Conservation (phyloP, 2,113 vertebrate genomes). For the Perca flavescens region DNA sequence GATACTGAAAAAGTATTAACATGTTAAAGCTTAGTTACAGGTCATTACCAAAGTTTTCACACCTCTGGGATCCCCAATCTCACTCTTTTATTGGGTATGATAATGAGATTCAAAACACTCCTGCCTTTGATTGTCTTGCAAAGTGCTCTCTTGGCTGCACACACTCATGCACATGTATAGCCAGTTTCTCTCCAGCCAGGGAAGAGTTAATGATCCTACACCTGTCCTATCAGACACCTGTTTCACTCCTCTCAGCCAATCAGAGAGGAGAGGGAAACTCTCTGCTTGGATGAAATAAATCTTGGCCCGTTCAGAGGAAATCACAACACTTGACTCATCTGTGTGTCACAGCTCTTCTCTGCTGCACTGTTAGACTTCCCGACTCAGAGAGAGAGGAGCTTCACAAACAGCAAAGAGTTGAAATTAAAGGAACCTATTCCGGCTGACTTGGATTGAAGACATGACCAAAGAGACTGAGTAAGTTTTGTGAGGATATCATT, state of each 20-base stretch:
- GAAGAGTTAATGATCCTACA: slow-evolving; percentile 79
- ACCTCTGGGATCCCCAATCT: slow-evolving; percentile 66
- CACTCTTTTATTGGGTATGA: slow-evolving; percentile 64
- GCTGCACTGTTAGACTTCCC: slow-evolving; percentile 31
- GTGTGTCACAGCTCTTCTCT: slow-evolving; percentile 55
- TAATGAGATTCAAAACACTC: slow-evolving; percentile 62
- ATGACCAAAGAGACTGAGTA: slow-evolving; percentile 89
- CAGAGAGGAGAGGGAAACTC: slow-evolving; percentile 69
- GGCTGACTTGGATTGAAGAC: slow-evolving; percentile 75
- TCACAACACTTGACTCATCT: slow-evolving; percentile 80
- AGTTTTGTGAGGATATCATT: slow-evolving; percentile 60
- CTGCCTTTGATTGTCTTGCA: slow-evolving; percentile 71
- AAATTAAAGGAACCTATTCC: slow-evolving; percentile 72
- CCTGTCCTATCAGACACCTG: slow-evolving; percentile 88
- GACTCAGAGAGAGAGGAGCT: slow-evolving; percentile 32
- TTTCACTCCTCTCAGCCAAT: slow-evolving; percentile 81
- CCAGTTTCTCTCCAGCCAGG: slow-evolving; percentile 70
- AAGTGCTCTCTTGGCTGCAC: slow-evolving; percentile 34
- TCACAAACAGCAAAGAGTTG: slow-evolving; percentile 23
- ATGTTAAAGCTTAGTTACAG: slow-evolving; percentile 74
- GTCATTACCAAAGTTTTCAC: slow-evolving; percentile 72
- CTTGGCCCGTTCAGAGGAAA: slow-evolving; percentile 63
- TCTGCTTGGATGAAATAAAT: slow-evolving; percentile 77
- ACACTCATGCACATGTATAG: slow-evolving; percentile 47
- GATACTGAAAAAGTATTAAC: slow-evolving; percentile 75